Conservation (phyloP, 1,140 invertebrate genomes). For the Temnothorax curvispinosus region DNA sequence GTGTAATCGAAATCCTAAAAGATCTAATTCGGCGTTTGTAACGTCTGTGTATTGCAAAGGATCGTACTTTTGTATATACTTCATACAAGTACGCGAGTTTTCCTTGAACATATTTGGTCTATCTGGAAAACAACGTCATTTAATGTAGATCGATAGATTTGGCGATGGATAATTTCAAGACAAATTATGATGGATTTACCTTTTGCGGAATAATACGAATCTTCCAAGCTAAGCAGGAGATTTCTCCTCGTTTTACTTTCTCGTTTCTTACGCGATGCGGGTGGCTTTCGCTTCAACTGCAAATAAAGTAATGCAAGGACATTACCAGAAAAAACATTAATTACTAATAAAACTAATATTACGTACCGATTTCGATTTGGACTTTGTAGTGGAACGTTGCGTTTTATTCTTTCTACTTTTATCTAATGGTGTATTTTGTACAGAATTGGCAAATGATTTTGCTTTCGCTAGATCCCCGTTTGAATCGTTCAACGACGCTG, state of each 20-base stretch:
- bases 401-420: background rate
- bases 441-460: conserved; percentile 75
- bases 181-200: background rate
- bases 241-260: background rate
- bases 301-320: background rate
- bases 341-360: background rate
- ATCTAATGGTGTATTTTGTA: conserved; percentile 70
- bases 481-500: conserved; percentile 3
- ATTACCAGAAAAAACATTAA: background rate
- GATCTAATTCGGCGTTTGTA: conserved; percentile 69
- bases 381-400: background rate
- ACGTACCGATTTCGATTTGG: conserved; percentile 10
- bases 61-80: conserved; percentile 42
- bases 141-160: background rate
- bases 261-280: background rate
- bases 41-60: conserved; percentile 70
- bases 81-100: conserved; percentile 62
- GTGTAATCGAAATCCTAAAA: conserved; percentile 69
- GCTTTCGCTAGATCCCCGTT: conserved; percentile 71
- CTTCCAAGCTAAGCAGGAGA: background rate
- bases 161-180: background rate
- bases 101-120: conserved; percentile 71
- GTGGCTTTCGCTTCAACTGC: conserved; percentile 50
- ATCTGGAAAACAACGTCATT: background rate
- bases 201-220: background rate